phyloP scores from a whole-genome alignment of 2,888 invertebrate genomes.

The Parapristionchus giblindavisi region DNA sequence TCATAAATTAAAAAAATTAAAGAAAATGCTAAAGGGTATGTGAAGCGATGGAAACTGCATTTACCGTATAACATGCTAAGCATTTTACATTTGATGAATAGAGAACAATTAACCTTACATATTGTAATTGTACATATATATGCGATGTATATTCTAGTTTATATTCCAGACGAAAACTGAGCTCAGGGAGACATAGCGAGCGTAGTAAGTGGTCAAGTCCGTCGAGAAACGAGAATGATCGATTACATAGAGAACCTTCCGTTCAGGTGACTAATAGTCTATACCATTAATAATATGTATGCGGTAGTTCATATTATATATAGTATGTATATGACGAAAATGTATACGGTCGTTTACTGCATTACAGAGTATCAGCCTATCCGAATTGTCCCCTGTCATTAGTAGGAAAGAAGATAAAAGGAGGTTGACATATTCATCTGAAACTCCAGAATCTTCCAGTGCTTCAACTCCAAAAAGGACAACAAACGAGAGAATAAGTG shows the following conservation, averaged over 20 bases:
- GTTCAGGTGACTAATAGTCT: not conserved
- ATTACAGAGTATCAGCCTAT: conserved; percentile 28
- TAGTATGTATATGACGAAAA: not conserved
- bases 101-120: no score
- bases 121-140: not conserved
- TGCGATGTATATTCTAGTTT: not conserved
- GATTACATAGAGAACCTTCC: not conserved
- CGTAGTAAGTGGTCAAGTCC: conserved; percentile 33
- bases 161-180: conserved; percentile 21
- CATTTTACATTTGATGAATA: no score
- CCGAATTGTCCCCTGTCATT: conserved; percentile 23
- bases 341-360: not conserved
- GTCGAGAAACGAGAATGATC: conserved; percentile 11
- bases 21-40: not conserved
- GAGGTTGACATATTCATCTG: conserved; percentile 27
- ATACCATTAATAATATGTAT: not conserved
- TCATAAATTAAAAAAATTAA: not conserved
- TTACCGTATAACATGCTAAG: no score
- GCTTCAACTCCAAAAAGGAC: conserved; percentile 2
- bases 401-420: not conserved
- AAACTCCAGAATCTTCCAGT: not conserved
- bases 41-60: not conserved
- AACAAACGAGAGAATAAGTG: no score
- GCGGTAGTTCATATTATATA: not conserved
- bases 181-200: conserved; percentile 21